Base-by-base conservation (phyloP, 2,797 vertebrate genomes). In the Anabas testudineus region DNA sequence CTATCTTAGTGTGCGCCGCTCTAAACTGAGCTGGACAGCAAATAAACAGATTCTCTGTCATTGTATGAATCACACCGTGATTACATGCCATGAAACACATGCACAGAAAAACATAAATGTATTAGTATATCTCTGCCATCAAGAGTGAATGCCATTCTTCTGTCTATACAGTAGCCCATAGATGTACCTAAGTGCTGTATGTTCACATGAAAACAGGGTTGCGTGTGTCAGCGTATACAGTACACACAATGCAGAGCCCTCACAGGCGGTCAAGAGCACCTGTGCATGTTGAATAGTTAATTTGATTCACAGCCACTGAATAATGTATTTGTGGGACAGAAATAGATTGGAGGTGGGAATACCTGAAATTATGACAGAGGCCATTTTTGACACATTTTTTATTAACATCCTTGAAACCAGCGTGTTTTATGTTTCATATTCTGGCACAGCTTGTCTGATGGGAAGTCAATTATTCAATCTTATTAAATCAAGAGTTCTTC, bases 251-350 rank as follows among this genome's bases (percentile, higher is more conserved):
- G 19, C 72, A 71, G 39, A 10, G 58, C 78, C 70, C 78, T 83
- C 73, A 70, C 71, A 67, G 68, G 74, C 89, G 92, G 92, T 93
- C 90, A 92, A 83, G 81, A 85, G 82, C 90, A 82, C 93, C 92
- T 93, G 93, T 88, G 87, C 90, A 84, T 87, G 85, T 91, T 94
- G 89, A 94, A 93, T 94, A 87, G 88, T 93, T 94, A 92, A 93
- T 94, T 91, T 93, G 81, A 89, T 86, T 84, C 84, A 83, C 85
- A 87, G 79, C 78, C 87, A 72, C 86, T 93, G 82, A 94, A 93
- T 92, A 80, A 92, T 93, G 87, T 78, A 93, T 91, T 81, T 82
- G 66, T 61, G 71, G 24, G 51, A 81, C 84, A 83, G 71, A 90
- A 92, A 90, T 81, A 83, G 83, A 84, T 24, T 22, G 63, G 70